Conservation (phyloP, 2,797 vertebrate species). For the Nannoperca australis region DNA sequence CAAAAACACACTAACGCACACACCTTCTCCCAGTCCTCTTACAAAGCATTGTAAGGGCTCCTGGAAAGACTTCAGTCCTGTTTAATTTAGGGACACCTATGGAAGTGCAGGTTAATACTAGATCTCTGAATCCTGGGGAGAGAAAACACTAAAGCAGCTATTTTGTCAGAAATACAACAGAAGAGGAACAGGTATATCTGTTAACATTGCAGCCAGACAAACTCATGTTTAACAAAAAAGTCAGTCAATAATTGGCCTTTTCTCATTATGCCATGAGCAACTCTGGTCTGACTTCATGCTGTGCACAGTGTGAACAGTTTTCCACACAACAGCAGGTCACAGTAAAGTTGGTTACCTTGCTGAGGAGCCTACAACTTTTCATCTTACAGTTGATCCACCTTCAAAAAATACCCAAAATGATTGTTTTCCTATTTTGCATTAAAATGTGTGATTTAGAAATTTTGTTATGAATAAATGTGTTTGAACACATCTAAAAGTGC, state of each 20-base stretch:
- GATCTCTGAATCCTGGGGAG: background rate
- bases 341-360: background rate
- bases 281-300: background rate
- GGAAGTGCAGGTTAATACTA: background rate
- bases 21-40: constrained; percentile 1
- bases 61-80: background rate
- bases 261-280: background rate
- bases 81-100: background rate
- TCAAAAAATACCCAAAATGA: background rate
- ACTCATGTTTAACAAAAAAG: constrained; percentile 19
- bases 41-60: background rate
- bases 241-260: constrained; percentile 9
- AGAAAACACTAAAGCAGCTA: background rate
- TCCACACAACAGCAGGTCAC: background rate
- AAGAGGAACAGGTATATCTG: background rate
- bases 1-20: constrained; percentile 17
- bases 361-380: background rate
- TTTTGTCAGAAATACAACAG: background rate
- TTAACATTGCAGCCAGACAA: background rate
- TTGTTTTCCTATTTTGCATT: background rate
- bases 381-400: background rate
- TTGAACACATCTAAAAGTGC: background rate
- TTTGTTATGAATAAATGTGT: background rate
- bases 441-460: background rate
- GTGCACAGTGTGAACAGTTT: background rate